phyloP scores from a whole-genome alignment of 2,113 vertebrate species.

The Pipra filicauda region DNA sequence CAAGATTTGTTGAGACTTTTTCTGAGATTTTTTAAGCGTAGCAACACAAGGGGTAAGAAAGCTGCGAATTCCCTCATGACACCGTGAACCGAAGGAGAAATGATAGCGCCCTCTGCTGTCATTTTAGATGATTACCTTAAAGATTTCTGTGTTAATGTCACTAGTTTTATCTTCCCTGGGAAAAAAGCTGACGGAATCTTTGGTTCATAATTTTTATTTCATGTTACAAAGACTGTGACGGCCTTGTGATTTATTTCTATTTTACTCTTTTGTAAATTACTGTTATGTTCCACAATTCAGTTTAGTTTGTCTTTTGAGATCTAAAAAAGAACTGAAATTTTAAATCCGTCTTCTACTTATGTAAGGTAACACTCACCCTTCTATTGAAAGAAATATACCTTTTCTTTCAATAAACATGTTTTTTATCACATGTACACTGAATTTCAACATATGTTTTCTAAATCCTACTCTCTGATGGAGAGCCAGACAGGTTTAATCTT shows the following conservation, averaged over 20 bases:
- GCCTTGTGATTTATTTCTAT: background rate
- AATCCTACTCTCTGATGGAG: background rate
- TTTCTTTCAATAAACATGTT: background rate
- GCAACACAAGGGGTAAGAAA: accelerated
- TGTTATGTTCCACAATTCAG: background rate
- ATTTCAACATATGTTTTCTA: background rate
- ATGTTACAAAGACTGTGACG: background rate
- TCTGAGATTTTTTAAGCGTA: background rate
- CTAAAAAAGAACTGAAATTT: background rate
- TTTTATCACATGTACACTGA: background rate
- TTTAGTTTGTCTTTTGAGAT: background rate
- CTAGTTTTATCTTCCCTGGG: background rate
- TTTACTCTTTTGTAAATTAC: background rate
- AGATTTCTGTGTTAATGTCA: background rate
- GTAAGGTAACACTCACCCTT: background rate
- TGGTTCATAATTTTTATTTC: background rate
- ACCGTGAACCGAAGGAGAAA: background rate
- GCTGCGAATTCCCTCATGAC: accelerated
- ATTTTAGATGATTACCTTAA: background rate
- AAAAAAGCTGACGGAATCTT: background rate
- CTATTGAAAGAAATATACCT: background rate
- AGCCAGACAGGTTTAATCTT: background rate
- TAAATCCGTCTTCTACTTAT: background rate
- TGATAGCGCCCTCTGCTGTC: constrained; percentile 45
- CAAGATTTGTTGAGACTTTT: background rate